Conservation (phyloP, 2,113 vertebrate genomes). For the Pipra filicauda region DNA sequence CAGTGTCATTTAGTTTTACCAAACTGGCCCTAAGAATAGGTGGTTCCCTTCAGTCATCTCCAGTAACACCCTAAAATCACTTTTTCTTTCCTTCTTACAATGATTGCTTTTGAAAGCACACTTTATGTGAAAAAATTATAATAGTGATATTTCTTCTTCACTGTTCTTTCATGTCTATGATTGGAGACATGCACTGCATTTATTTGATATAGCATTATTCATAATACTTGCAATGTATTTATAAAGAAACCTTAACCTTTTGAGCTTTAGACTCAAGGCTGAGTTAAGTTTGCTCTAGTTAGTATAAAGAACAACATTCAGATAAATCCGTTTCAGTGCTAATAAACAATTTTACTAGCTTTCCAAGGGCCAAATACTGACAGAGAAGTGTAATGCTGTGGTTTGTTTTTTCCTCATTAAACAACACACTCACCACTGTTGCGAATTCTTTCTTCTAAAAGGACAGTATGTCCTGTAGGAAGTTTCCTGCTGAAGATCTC, state of each 20-base stretch:
- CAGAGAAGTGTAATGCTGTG: background rate
- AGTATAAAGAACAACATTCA: background rate
- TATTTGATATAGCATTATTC: background rate
- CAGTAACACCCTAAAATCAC: background rate
- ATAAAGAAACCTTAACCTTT: constrained; percentile 17
- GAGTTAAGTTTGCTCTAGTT: background rate
- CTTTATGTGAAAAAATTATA: background rate
- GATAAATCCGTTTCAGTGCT: background rate
- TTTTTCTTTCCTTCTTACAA: background rate
- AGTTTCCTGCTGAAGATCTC: constrained; percentile 91
- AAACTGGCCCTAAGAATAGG: background rate
- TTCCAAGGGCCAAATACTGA: background rate
- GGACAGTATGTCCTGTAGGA: constrained; percentile 82
- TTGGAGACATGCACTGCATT: background rate
- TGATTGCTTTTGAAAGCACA: background rate
- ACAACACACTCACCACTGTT: constrained; percentile 85
- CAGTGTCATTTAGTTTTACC: background rate
- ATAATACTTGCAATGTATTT: background rate
- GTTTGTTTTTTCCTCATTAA: background rate
- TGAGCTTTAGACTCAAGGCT: constrained; percentile 15
- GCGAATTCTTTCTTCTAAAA: constrained; percentile 91
- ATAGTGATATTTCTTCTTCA: background rate
- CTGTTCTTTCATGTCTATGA: background rate
- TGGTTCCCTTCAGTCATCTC: background rate
- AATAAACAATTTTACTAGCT: background rate